A percentile compares a stretch with the other conserved stretches of the same genome.
Evolutionary conservation across 2,888 invertebrate genomes (phyloP).

Genomic region (Hofmannophila pseudospretella): DNA sequence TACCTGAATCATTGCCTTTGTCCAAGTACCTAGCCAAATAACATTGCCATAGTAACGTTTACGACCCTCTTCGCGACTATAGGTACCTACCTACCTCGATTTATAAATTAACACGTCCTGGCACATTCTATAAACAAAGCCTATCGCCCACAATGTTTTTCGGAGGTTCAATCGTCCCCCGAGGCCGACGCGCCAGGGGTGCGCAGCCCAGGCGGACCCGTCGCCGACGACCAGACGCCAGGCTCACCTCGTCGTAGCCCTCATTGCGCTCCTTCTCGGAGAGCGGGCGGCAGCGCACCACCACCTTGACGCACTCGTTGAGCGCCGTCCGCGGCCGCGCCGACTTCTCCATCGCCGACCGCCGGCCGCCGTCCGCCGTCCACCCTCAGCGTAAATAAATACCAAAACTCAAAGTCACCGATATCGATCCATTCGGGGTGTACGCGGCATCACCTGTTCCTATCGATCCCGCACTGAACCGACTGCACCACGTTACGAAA

Average conservation of each 20-base stretch:
- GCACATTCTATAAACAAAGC: background rate
- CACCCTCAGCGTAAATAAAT: constrained; percentile 42
- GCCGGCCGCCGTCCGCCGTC: too few species aligned
- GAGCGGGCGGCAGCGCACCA: constrained; percentile 97
- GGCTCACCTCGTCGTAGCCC: constrained; percentile 81
- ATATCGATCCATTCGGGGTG: constrained; percentile 73
- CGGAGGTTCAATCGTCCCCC: constrained; percentile 15
- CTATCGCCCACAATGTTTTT: constrained; percentile 14
- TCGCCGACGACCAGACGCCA: constrained; percentile 20
- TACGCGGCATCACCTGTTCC: constrained; percentile 64
- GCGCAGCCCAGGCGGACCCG: constrained; percentile 33
- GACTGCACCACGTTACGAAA: constrained; percentile 20
- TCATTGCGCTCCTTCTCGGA: constrained; percentile 89
- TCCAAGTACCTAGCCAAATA: too few species aligned
- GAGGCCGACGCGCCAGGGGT: constrained; percentile 42
- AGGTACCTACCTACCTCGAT: too few species aligned
- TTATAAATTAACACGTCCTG: background rate
- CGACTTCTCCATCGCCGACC: constrained; percentile 73
- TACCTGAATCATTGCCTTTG: too few species aligned
- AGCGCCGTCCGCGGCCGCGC: constrained; percentile 71
- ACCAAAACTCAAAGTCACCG: constrained; percentile 56
- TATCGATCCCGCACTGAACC: constrained; percentile 28
- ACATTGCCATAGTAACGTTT: too few species aligned
- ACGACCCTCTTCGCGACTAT: too few species aligned
- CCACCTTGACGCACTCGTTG: constrained; percentile 96